Base-by-base conservation (phyloP, 1,140 invertebrate genomes). In the Ostrea edulis region DNA sequence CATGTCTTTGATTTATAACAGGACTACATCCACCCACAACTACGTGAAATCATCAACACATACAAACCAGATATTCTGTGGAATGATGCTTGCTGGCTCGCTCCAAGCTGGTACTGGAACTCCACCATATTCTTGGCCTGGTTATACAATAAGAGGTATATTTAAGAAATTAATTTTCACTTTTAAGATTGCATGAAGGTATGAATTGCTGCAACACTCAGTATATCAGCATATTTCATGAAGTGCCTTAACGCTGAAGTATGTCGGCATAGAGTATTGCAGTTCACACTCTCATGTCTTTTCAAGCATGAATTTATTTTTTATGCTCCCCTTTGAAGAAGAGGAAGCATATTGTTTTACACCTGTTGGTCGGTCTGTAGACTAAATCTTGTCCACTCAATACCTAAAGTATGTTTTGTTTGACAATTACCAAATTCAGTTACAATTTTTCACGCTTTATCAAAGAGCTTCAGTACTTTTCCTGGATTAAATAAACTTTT, bases 21-120 rank as follows among this genome's bases (percentile, higher is more conserved):
- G 89, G 87, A 52, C 95, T 96, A 89, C 92, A 77, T 95, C 0
- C 88, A 94, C 84, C 95, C 95, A 9, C 96, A 96, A 90, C 91
- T 96, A 77, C 93, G 95, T 85, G 96, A 96, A 90, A 89, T 96
- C 89, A 96, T 97, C 0, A 95, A 97, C 53, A 95, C 95, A 65
- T 99, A 99, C 93, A 94, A 97, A 88, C 98, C 98, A 0, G 97
- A 98, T 86, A 95, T 99, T 0, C 94, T 99, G 20, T 99, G 98
- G 98, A 98, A 98, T 0, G 98, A 99, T 95, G 98, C 98, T 4
- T 96, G 96, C 22, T 90, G 88, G 90, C 81, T 89, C 0, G 90
- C 91, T 5, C 20, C 58, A 20, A 90, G 90, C 77, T 95, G 95
- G 0, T 99, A 99, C 92, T 99, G 96, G 96, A 95, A 95, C 52